Conservation (phyloP, 2,797 vertebrate genomes). For the Sardinella longiceps region DNA sequence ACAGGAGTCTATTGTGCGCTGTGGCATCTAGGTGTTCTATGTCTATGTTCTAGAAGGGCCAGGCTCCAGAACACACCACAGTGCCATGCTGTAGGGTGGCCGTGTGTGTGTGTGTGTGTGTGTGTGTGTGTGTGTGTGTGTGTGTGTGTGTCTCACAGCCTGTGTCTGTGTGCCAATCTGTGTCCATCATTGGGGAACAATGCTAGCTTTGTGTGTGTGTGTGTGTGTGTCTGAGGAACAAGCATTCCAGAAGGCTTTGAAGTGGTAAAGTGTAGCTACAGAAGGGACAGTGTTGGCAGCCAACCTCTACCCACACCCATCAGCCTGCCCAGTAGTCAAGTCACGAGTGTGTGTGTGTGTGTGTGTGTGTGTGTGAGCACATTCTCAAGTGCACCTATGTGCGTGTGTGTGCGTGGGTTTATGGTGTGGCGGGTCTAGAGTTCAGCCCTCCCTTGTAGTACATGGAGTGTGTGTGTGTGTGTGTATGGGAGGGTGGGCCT, state of each 20-base stretch:
- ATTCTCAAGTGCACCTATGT: not conserved
- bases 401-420: not conserved
- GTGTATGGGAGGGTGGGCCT: not conserved
- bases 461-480: too few relatives aligned
- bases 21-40: too few relatives aligned
- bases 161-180: constrained; percentile 12
- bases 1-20: too few relatives aligned
- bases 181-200: not conserved
- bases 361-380: not conserved
- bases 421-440: not conserved
- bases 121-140: too few relatives aligned
- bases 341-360: not conserved
- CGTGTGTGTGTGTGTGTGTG: not conserved
- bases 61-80: not conserved
- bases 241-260: constrained; percentile 14
- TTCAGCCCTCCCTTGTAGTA: too few relatives aligned
- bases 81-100: not conserved
- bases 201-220: not conserved
- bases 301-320: too few relatives aligned
- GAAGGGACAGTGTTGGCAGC: not conserved
- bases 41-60: too few relatives aligned
- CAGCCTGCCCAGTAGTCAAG: not conserved
- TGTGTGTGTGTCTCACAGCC: too few relatives aligned
- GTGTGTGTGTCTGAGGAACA: not conserved
- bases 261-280: not conserved